phyloP scores from a whole-genome alignment of 1,140 invertebrate species.

The Mamestra configurata region DNA sequence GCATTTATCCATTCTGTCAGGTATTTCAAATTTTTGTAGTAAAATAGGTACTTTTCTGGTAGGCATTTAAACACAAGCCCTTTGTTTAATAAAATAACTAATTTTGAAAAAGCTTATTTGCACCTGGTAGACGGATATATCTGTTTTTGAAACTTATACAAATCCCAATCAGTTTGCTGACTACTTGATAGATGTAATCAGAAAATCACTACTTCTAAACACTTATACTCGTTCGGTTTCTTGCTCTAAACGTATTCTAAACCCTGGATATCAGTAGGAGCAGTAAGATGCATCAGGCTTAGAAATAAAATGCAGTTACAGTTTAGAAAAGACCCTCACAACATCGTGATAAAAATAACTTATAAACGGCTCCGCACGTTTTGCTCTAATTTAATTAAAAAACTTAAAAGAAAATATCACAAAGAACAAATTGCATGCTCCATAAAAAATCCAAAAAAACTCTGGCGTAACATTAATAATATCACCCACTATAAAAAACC shows the following conservation, averaged over 20 bases:
- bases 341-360: neutral
- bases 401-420: too few relatives aligned
- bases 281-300: constrained; percentile 4
- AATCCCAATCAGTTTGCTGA: neutral
- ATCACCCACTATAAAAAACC: constrained; percentile 1
- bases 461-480: constrained; percentile 19
- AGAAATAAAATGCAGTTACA: constrained; percentile 4
- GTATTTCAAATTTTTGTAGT: too few relatives aligned
- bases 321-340: neutral
- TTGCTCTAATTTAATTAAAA: constrained; percentile 17
- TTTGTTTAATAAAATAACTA: neutral
- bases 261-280: neutral
- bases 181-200: neutral
- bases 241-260: constrained; percentile 4
- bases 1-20: too few relatives aligned
- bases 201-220: neutral
- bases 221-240: neutral
- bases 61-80: too few relatives aligned
- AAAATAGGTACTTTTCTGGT: too few relatives aligned
- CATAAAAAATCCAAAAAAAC: constrained; percentile 7
- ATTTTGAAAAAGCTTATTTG: constrained; percentile 4
- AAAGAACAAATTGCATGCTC: constrained; percentile 5
- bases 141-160: neutral
- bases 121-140: neutral
- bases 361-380: constrained; percentile 1